Conservation (phyloP, 2,113 vertebrate species). For the Hipposideros armiger region DNA sequence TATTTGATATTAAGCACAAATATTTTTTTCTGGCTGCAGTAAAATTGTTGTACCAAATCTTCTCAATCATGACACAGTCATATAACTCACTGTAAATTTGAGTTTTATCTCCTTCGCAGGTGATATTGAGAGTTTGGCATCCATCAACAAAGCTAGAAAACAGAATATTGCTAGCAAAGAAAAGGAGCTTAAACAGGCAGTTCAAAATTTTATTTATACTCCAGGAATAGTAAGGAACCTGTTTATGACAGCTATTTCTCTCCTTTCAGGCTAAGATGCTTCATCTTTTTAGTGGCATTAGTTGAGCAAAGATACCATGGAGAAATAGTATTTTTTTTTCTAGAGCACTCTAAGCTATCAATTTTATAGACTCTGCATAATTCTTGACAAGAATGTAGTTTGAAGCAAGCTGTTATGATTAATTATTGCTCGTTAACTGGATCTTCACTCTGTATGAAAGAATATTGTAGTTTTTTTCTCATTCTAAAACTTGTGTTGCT, state of each 20-base stretch:
- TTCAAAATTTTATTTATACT: conserved; percentile 80
- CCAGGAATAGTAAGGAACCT: conserved; percentile 61
- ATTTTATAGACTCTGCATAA: conserved; percentile 76
- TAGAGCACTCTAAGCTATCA: conserved; percentile 67
- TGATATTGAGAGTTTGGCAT: conserved; percentile 77
- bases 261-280: conserved; percentile 57
- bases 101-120: conserved; percentile 67
- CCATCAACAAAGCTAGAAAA: conserved; percentile 73
- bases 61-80: conserved; percentile 32
- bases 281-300: conserved; percentile 67
- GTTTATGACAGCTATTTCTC: conserved; percentile 77
- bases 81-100: conserved; percentile 66
- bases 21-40: conserved; percentile 39
- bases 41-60: conserved; percentile 69
- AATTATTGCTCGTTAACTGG: conserved; percentile 78
- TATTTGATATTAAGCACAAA: conserved; percentile 52
- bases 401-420: conserved; percentile 79
- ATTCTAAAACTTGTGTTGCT: conserved; percentile 53
- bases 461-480: neutral
- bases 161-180: conserved; percentile 66
- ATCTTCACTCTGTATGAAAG: conserved; percentile 71
- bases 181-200: conserved; percentile 71
- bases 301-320: conserved; percentile 47
- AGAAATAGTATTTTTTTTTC: conserved; percentile 45
- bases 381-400: conserved; percentile 71